A percentile compares a stretch with the other conserved stretches of the same genome.
phyloP scores from a whole-genome alignment of 2,888 invertebrate species.

The Folsomia manolachei region DNA sequence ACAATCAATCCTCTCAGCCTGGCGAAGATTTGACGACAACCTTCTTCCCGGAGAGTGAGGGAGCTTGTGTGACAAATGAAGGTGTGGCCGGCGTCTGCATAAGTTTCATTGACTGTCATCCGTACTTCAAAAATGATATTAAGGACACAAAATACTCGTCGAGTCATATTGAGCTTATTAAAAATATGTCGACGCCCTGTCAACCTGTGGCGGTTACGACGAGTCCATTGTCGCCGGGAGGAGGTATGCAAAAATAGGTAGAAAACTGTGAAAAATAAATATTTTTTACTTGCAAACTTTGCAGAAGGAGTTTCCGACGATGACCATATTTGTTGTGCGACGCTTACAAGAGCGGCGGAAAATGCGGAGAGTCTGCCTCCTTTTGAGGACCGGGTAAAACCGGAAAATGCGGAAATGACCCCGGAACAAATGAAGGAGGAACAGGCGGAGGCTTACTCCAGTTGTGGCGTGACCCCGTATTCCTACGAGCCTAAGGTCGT shows the following conservation, averaged over 20 bases:
- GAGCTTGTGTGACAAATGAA: not conserved
- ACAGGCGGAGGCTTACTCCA: not conserved
- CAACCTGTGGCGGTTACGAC: not conserved
- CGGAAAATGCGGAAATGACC: not conserved
- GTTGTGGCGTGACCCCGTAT: not conserved
- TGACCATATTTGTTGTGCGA: not conserved
- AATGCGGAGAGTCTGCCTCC: not conserved
- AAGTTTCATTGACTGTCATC: not conserved
- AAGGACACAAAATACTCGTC: not conserved
- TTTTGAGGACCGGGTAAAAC: not conserved
- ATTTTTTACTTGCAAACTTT: too few species aligned
- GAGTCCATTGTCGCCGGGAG: not conserved
- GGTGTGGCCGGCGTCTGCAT: not conserved
- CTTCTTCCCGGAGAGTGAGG: not conserved
- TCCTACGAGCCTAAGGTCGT: conserved; percentile 58
- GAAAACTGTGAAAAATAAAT: too few species aligned
- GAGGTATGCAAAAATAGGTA: not conserved
- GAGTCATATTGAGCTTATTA: not conserved
- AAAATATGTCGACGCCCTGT: not conserved
- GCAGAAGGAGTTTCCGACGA: not conserved
- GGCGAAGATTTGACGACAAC: not conserved
- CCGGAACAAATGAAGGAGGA: not conserved
- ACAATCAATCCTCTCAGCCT: not conserved
- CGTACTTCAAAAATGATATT: not conserved
- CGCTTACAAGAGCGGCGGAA: not conserved